Evolutionary conservation across 2,113 vertebrate species (phyloP).

Genomic region (Stegostoma tigrinum): DNA sequence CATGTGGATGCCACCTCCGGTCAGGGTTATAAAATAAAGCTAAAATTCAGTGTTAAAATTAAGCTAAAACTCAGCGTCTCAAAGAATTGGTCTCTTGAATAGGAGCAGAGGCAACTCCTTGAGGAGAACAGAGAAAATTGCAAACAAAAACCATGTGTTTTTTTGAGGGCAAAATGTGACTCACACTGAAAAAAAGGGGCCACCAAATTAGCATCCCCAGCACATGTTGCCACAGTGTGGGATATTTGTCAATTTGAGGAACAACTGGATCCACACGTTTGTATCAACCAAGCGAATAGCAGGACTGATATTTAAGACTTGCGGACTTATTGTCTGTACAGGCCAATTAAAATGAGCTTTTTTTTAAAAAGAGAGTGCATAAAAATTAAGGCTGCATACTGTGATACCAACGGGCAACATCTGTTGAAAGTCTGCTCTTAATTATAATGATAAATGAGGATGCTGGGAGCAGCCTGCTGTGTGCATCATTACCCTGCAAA

Average conservation of each 20-base stretch:
- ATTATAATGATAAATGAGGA: conserved; percentile 24
- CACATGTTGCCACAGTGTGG: not conserved
- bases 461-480: conserved; percentile 28
- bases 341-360: not conserved
- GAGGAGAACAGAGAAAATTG: not conserved
- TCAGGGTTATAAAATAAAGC: not conserved
- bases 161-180: not conserved
- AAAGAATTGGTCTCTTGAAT: not conserved
- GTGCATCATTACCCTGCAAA: conserved; percentile 33
- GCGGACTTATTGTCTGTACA: no score
- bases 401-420: conserved; percentile 24
- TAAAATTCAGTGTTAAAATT: not conserved
- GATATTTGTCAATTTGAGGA: not conserved
- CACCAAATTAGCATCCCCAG: not conserved
- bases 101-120: not conserved
- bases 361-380: not conserved
- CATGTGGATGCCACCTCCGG: not conserved
- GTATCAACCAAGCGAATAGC: not conserved
- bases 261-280: not conserved
- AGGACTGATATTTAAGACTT: not conserved
- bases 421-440: conserved; percentile 30
- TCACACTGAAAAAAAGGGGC: not conserved
- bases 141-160: not conserved
- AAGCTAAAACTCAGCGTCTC: not conserved
- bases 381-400: not conserved